phyloP scores from a whole-genome alignment of 2,888 invertebrate species.

The Tanypteryx hageni region DNA sequence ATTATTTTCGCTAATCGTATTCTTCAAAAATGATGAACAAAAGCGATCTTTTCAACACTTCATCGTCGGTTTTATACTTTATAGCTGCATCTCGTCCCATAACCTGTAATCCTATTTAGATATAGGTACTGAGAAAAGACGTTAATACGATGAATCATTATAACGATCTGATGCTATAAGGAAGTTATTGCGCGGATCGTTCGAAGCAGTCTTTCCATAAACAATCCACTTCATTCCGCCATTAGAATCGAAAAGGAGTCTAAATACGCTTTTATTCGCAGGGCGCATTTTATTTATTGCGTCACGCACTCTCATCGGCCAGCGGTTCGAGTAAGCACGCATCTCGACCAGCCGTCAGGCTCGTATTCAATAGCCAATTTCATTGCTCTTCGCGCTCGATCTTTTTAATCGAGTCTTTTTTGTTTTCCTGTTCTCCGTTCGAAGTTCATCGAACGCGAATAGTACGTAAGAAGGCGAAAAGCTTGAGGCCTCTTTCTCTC shows the following conservation, averaged over 20 bases:
- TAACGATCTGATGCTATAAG: background rate
- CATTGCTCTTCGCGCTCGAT: background rate
- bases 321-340: background rate
- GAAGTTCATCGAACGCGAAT: background rate
- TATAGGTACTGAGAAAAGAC: no score
- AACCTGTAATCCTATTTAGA: no score
- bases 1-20: no score
- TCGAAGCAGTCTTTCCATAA: background rate
- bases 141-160: background rate
- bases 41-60: background rate
- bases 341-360: background rate
- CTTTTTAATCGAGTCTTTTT: background rate
- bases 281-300: background rate
- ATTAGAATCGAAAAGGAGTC: background rate
- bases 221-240: background rate
- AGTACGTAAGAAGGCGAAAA: background rate
- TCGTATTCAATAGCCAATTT: slow-evolving; percentile 14
- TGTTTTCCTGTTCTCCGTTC: background rate
- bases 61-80: background rate
- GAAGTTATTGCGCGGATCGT: background rate
- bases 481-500: background rate
- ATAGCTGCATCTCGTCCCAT: no score
- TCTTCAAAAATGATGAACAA: background rate
- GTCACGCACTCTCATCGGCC: background rate
- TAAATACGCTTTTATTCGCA: background rate